Evolutionary conservation across 1,140 invertebrate genomes (phyloP).

Genomic region (Cryptotermes secundus): DNA sequence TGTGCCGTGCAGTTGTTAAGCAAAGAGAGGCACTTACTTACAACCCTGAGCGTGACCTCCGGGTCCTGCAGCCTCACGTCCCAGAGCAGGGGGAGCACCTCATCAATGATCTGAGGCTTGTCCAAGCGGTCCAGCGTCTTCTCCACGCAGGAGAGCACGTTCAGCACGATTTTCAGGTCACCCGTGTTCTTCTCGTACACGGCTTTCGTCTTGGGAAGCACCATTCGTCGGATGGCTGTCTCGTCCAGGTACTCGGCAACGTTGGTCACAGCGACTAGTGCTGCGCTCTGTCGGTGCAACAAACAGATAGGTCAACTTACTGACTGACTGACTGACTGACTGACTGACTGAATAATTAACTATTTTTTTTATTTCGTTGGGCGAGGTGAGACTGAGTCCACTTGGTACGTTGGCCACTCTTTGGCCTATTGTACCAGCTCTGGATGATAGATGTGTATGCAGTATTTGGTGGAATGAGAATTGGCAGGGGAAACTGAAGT

Average conservation of each 20-base stretch:
- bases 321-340: too few relatives aligned
- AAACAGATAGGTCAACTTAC: neutral
- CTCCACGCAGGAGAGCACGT: conserved; percentile 75
- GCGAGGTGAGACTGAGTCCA: too few relatives aligned
- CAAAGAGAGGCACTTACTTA: conserved; percentile 66
- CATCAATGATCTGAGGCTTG: conserved; percentile 84
- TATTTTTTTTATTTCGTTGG: too few relatives aligned
- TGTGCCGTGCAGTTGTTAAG: too few relatives aligned
- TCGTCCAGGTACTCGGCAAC: conserved; percentile 85
- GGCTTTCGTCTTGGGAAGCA: conserved; percentile 83
- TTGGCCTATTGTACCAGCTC: too few relatives aligned
- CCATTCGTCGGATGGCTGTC: conserved; percentile 73
- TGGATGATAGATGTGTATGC: too few relatives aligned
- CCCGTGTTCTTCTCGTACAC: conserved; percentile 84
- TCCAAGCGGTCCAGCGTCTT: conserved; percentile 81
- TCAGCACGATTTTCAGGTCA: conserved; percentile 74
- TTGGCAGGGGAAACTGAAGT: too few relatives aligned
- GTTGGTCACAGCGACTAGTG: conserved; percentile 83
- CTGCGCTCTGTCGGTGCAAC: conserved; percentile 68
- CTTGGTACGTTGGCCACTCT: too few relatives aligned
- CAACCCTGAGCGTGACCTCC: conserved; percentile 73
- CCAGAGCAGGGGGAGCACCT: conserved; percentile 87
- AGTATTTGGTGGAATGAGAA: too few relatives aligned
- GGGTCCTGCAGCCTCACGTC: conserved; percentile 85
- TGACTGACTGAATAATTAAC: too few relatives aligned